Evolutionary conservation across 2,888 invertebrate genomes (phyloP), one percentile per base, ranked within the genome.

Genomic region (Drosophila neotestacea): DNA sequence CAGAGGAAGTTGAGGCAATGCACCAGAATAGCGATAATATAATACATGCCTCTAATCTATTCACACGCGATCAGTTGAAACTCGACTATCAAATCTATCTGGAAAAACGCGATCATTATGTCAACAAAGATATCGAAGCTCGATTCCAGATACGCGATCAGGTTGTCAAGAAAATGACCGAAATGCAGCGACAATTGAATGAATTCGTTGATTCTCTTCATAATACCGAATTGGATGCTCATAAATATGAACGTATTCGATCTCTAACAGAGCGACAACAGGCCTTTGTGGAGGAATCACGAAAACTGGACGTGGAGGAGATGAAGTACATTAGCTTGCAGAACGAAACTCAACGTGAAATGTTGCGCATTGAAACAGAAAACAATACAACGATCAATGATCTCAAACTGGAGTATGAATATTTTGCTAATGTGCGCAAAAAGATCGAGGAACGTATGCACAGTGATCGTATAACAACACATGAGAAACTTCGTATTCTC

Each of bases 111-210:
- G 87, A 89, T 38, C 88, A 90, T 44, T 63, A 73, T 3, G 87
- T 91, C 1, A 88, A 89, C 48, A 67, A 70, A 0, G 84, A 91
- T 44, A 89, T 92, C 13, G 88, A 82, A 32, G 80, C 73, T 7
- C 86, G 92, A 4, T 91, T 91, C 59, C 42, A 47, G 0, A 60
- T 87, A 36, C 90, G 92, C 9, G 91, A 92, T 52, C 47, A 63
- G 5, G 76, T 91, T 0, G 75, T 81, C 0, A 47, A 60, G 1
- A 89, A 85, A 60, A 92, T 92, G 92, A 68, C 72, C 1, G 34
- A 55, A 0, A 78, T 92, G 58, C 90, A 82, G 34, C 65, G 68
- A 0, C 84, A 90, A 46, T 78, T 92, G 0, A 63, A 78, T 5
- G 73, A 70, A 0, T 92, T 90, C 39, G 75, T 90, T 0, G 78